These are phyloP conservation scores for Episyrphus balteatus DNA, from an alignment of 1,140 invertebrate species.

Conservation along the genomic window DNA sequence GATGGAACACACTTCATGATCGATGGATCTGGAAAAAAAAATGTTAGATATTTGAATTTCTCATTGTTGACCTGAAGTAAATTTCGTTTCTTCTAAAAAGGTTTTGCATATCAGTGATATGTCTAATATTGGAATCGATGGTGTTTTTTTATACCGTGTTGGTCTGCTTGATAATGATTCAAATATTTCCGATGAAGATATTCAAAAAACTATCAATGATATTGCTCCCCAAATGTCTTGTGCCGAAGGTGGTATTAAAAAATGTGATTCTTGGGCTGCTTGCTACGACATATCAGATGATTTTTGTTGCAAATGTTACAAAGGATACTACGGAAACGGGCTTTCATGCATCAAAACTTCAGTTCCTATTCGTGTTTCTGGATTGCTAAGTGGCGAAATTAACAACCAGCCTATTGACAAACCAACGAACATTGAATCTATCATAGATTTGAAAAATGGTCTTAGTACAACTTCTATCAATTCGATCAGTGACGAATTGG, in stretches of 20 bases:
- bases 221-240: constrained; percentile 40
- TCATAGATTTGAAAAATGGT: constrained; percentile 79
- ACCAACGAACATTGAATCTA: constrained; percentile 80
- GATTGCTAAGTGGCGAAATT: no score
- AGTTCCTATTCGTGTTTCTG: constrained; percentile 67
- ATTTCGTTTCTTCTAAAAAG: constrained; percentile 39
- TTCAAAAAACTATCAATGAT: constrained; percentile 41
- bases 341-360: constrained; percentile 69
- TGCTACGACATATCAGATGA: constrained; percentile 74
- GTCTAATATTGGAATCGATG: no score
- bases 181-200: no score
- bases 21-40: constrained; percentile 77
- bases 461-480: constrained; percentile 85
- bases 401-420: constrained; percentile 59
- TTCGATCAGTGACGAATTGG: constrained; percentile 58
- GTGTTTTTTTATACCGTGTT: no score
- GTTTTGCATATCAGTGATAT: constrained; percentile 48
- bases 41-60: constrained; percentile 44
- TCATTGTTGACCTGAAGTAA: not conserved
- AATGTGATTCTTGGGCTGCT: constrained; percentile 68
- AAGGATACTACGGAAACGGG: no score
- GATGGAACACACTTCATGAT: constrained; percentile 55
- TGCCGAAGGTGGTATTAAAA: constrained; percentile 44
- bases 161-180: constrained; percentile 49
- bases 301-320: constrained; percentile 85